Evolutionary conservation across 2,113 vertebrate species (phyloP), one percentile per base, ranked within the genome.

Genomic region (Phodopus roborovskii): DNA sequence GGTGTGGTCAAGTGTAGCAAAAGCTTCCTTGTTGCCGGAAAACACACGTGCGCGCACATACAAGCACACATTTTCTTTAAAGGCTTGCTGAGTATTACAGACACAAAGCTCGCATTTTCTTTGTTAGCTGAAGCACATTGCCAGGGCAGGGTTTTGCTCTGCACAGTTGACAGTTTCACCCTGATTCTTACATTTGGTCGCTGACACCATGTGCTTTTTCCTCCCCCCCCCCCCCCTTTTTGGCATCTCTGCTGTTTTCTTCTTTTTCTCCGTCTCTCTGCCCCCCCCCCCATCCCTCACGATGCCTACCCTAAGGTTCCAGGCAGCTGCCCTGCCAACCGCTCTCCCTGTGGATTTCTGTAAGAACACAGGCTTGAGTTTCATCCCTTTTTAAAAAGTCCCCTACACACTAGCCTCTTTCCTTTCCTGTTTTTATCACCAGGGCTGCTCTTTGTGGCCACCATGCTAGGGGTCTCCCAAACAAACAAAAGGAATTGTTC

Each of bases 211-310:
- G 13, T 87, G 1, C 48, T 92, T 97, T 93, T n/a, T n/a, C n/a
- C n/a, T n/a, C n/a, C 82, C 70, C 75, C 81, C 84, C 88, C 39
- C 7, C 36, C 53, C 93, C 45, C 58, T 56, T 91, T 94, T 97
- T 94, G 93, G 95, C 60, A 82, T 89, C 73, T 71, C 64, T 33
- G 8, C 10, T 90, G 66, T 83, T 95, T 94, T 90, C 90, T 74
- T 81, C 95, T 95, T 95, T 90, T 73, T 88, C 45, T 96, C 90
- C 90, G 90, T 86, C 90, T 92, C 42, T 28, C 75, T 3, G 30
- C 66, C 88, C 81, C 64, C 60, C 17, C 50, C 39, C 90, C 6
- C n/a, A 1, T 84, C 64, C 53, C 91, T 92, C 42, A 56, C 48
- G 10, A 24, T 1, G 62, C 5, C 1, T 26, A 26, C 75, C 13